Base-by-base conservation (phyloP, 2,888 invertebrate genomes). In the Anodontia alba region DNA sequence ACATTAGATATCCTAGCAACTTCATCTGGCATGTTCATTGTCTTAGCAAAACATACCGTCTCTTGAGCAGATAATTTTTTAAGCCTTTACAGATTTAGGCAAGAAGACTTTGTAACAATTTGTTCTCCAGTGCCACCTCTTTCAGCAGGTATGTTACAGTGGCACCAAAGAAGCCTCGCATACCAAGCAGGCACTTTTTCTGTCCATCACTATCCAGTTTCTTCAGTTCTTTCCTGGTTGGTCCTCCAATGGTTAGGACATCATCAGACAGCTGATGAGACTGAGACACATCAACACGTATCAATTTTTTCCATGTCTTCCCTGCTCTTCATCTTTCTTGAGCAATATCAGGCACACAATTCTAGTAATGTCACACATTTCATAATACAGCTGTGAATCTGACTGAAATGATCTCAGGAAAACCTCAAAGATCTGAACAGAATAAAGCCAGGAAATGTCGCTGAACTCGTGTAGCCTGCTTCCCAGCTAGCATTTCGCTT, bases 301-400 rank as follows among this genome's bases (percentile, higher is more conserved):
- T 57, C n/a, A 72, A 51, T 33, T 43, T 54, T 42, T 51, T 42
- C 29, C 66, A 69, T 15, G 42, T 31, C 66, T 74, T 31, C 46
- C 74, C n/a, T 57, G 29, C 15, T 54, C 51, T 8, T 46, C 67
- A 33, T 74, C 74, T 31, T 46, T 46, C 49, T 51, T 76, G 31
- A 57, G 7, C 15, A 76, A 69, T 31, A 69, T 76, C 33, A 73
- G 67, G 69, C 73, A 67, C 49, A 77, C 57, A 23, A 67, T 76
- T 54, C 73, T 68, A 69, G 73, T 26, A 5, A 81, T 43, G 31
- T 69, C 66, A 43, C 57, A 73, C 26, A 66, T 74, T 69, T 76
- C 92, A 86, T 94, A 94, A 31, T 94, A 81, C 46, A 57, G 57
- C 7, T 3, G 17, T 57, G 57, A 29, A 57, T 57, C 29, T 17